Evolutionary conservation across 2,113 vertebrate species (phyloP), one percentile per base, ranked within the genome.

Genomic region (Phaethornis superciliosus): DNA sequence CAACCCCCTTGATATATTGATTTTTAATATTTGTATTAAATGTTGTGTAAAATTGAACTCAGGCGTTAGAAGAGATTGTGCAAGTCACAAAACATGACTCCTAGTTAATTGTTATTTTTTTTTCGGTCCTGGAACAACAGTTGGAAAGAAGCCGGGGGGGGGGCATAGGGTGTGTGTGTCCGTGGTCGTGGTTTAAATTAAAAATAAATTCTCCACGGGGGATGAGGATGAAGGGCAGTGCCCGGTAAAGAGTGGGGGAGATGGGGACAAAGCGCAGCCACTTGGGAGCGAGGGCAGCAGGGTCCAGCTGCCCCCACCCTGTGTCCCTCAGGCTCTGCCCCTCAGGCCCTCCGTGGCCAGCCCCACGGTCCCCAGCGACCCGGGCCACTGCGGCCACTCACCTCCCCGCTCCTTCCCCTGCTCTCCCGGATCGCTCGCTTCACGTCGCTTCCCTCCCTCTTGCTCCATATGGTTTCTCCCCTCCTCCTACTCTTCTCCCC

Each of bases 1-100:
- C 97, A 96, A 96, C 96, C 97, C 96, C 88, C 93, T 94, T 96
- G 96, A 97, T 96, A 96, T 98, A 98, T 98, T 97, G 97, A 98
- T 98, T 97, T 98, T 98, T 97, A 97, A 98, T 98, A 97, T 97
- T 97, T 93, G 95, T 97, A 97, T 97, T 98, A 97, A 97, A 98
- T 98, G 97, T 97, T 97, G 96, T 97, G 96, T 97, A 97, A 98
- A 97, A 97, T 97, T 97, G 97, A 97, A 94, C 98, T 97, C 97
- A 95, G 95, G 97, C 96, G 96, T 95, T 96, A 95, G 97, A 97
- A 96, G 97, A 97, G 96, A 96, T 96, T 96, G 97, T 97, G 97
- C 97, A 97, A 98, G 97, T 97, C 97, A 97, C 97, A 94, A 97
- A 97, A 96, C 94, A 95, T 96, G 97, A 97, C 97, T 97, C 94